Percentiles rank a stretch among this genome's conserved stretches.
These are phyloP conservation scores for Pipistrellus nathusii DNA, from an alignment of 2,797 vertebrate species.

Conservation along the genomic window DNA sequence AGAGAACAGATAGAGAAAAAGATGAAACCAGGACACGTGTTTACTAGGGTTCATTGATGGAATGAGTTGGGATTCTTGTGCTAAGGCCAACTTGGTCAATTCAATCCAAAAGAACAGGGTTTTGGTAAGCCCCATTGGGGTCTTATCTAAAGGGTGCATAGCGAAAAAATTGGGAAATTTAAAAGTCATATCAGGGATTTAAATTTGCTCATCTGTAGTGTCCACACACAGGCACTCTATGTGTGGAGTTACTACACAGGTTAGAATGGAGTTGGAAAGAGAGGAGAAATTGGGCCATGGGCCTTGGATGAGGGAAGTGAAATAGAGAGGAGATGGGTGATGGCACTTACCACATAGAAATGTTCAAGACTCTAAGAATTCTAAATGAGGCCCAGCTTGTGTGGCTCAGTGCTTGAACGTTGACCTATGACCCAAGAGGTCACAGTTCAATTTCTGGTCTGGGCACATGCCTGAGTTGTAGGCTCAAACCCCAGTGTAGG, in stretches of 20 bases:
- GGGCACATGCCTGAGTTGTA: too few relatives aligned
- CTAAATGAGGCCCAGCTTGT: too few relatives aligned
- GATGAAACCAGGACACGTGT: neutral
- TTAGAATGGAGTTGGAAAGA: neutral
- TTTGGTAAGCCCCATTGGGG: neutral
- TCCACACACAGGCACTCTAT: neutral
- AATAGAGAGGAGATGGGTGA: neutral
- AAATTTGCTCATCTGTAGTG: neutral
- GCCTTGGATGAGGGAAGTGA: too few relatives aligned
- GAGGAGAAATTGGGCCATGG: fast-evolving
- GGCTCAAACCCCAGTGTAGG: too few relatives aligned
- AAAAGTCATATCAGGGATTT: neutral
- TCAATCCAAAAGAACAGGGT: neutral
- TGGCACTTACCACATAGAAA: neutral
- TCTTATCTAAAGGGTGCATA: neutral
- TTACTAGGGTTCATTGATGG: neutral
- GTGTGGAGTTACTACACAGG: neutral
- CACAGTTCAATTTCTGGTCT: too few relatives aligned
- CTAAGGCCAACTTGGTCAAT: neutral
- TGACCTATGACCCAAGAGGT: too few relatives aligned
- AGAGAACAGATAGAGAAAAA: neutral
- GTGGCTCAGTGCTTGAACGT: too few relatives aligned
- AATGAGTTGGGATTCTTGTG: neutral
- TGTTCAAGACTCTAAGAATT: neutral
- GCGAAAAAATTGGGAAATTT: neutral